These are phyloP conservation scores for Porites cylindrica DNA, from an alignment of 92 coral and sea anemone species.

Conservation along the genomic window DNA sequence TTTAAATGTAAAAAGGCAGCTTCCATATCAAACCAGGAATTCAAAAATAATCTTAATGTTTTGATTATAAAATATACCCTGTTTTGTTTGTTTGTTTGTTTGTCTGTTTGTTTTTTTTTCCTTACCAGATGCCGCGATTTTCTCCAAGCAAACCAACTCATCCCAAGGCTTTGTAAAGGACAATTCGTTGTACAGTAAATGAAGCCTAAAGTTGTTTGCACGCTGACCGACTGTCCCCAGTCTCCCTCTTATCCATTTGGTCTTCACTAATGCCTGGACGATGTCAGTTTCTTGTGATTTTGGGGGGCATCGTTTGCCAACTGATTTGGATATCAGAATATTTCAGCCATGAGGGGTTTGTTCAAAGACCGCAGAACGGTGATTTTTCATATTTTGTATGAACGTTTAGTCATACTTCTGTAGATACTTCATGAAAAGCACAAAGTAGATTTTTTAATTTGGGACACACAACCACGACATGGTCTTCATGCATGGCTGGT, in stretches of 20 bases:
- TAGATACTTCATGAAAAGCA: not conserved
- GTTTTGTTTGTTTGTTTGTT: no score
- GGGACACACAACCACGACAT: no score
- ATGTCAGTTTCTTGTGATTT: constrained; percentile 12
- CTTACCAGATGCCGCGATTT: constrained; percentile 33
- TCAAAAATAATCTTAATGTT: not conserved
- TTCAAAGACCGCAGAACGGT: constrained; percentile 1
- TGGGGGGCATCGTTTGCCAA: constrained; percentile 30
- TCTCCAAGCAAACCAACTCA: constrained; percentile 8
- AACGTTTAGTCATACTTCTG: not conserved
- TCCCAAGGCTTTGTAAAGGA: not conserved
- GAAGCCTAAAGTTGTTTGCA: not conserved
- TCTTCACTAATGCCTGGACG: constrained; percentile 28
- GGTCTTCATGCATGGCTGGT: no score
- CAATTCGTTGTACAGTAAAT: not conserved
- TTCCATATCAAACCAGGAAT: no score
- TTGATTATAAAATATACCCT: not conserved
- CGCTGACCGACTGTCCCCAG: no score
- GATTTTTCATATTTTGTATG: not conserved
- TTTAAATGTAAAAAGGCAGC: no score
- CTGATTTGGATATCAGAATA: constrained; percentile 26
- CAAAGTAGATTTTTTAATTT: not conserved
- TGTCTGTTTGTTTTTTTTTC: not conserved
- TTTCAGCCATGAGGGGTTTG: constrained; percentile 8
- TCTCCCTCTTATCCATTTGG: no score